Base-by-base conservation (phyloP, 2,113 vertebrate species). In the Oryzias javanicus region DNA sequence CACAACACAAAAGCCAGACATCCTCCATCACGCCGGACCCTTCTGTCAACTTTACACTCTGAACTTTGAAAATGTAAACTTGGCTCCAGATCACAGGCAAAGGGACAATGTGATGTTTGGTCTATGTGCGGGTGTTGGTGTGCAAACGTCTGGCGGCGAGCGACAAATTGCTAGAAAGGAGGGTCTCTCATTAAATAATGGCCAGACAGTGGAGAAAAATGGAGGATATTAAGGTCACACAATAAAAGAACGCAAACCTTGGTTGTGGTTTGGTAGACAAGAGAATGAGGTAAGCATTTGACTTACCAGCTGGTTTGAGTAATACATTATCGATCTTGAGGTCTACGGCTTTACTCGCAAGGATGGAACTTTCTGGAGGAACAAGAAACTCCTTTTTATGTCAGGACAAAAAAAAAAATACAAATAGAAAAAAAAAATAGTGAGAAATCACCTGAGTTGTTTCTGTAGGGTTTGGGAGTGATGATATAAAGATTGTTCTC, bases 401-500 rank as follows among this genome's bases (percentile, higher is more conserved):
- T 40, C 27, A 46, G 16, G 18, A 22, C 14, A n/a, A 14, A 49
- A 48, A 5, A 48, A 24, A 49, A 18, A 14, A 20, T 6, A 16
- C 4, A 4, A 19, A 4, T 10, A 7, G 4, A 4, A 18, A 19
- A 19, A 19, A 8, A 18, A 47, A 47, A 22, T 22, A 22, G 22
- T 22, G 22, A 22, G 22, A 22, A 46, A 46, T n/a, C 16, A 47
- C 46, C 46, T 47, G 46, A 4, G 2, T 12, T 12, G 6, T 19
- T 47, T n/a, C 1, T 52, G 41, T 8, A 45, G n/a, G 91, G 93
- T 0, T 93, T 91, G 47, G 96, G 94, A 42, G 95, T 97, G 78
- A 98, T 97, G 78, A 99, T 90, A 75, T 98, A 99, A 70, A 94
- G 88, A 68, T 95, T 92, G 18, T 96, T 99, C 85, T 99, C 95